Base-by-base conservation (phyloP, 2,797 vertebrate species). In the Neopelma chrysocephalum region DNA sequence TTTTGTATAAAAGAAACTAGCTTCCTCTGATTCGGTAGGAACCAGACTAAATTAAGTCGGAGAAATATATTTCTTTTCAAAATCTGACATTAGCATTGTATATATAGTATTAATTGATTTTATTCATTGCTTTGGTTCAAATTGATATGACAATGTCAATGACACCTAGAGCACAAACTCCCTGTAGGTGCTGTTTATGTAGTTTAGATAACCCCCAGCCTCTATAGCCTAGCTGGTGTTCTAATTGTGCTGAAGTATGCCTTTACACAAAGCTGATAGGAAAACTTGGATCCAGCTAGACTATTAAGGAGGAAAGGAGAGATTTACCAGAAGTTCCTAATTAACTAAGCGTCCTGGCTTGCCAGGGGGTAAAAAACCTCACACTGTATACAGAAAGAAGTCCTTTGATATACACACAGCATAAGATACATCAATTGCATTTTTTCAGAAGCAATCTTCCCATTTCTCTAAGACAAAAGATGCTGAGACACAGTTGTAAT, bases 101-200 rank as follows among this genome's bases (percentile, higher is more conserved):
- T 87, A 84, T 68, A 38, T 73, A 93, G 71, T 69, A 82, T 22
- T 87, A 89, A 87, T 89, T 95, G 60, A 40, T 90, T 95, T 89
- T 93, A 85, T 89, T 75, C 48, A 34, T 75, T 10, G 54, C 31
- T 92, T 70, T 32, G 32, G 60, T 93, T 94, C 71, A 92, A 87
- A 89, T 32, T 5, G 10, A 92, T 90, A 90, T 2, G 12, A 40
- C 18, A 40, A 29, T 13, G 53, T 34, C 66, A 82, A 20, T 27
- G 84, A 80, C 48, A 65, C 48, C 21, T 48, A 71, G n/a, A 80
- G 25, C 42, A 78, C 21, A 16, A 86, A 64, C 53, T 68, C 27
- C 64, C 36, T 60, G 56, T 78, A 92, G 90, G 56, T 87, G 43
- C 43, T 64, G 26, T 93, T 87, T 81, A 40, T 0, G 3, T 48